These are phyloP conservation scores for Botia almorhae DNA, from an alignment of 2,797 vertebrate genomes.

Conservation along the genomic window DNA sequence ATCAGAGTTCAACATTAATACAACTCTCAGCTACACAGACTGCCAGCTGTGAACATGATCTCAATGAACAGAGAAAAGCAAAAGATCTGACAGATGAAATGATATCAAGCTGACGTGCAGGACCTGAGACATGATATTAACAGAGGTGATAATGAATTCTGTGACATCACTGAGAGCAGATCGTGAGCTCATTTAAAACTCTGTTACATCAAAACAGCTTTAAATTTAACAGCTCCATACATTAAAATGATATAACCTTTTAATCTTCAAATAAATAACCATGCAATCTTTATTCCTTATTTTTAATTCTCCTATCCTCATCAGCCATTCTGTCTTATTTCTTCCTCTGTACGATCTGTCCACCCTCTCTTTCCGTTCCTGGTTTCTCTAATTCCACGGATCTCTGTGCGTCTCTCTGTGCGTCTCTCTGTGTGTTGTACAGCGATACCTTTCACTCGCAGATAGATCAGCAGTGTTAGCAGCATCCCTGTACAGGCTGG, in stretches of 20 bases:
- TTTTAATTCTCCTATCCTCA: background rate
- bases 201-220: background rate
- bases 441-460: conserved; percentile 78
- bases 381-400: background rate
- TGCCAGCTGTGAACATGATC: background rate
- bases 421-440: background rate
- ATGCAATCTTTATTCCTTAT: background rate
- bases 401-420: background rate
- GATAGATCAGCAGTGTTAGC: conserved; percentile 77
- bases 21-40: background rate
- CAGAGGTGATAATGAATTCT: background rate
- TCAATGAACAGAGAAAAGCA: background rate
- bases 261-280: background rate
- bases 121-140: background rate
- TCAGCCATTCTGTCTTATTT: background rate
- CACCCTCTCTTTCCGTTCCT: background rate
- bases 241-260: background rate
- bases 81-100: background rate
- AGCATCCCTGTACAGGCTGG: conserved; percentile 69
- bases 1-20: background rate
- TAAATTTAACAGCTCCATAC: background rate
- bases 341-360: background rate
- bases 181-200: background rate
- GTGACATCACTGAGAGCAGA: background rate
- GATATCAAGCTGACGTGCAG: background rate